These are phyloP conservation scores for Harmothoe impar DNA, from an alignment of 2,888 invertebrate species.

Conservation along the genomic window DNA sequence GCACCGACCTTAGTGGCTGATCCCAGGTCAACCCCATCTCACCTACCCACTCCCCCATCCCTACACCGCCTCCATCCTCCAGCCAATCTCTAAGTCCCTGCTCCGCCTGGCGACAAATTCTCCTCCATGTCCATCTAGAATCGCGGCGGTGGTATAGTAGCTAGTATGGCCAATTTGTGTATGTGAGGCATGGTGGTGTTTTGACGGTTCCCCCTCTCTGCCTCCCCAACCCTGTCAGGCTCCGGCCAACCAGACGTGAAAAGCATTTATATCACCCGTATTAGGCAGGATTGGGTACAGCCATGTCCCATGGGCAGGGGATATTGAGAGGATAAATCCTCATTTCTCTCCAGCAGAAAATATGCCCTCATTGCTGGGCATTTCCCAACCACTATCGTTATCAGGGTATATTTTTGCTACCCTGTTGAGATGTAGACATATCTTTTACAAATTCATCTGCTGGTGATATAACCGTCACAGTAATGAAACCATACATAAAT, in stretches of 20 bases:
- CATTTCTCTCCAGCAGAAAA: too few relatives aligned
- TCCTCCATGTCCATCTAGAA: too few relatives aligned
- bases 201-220: background rate
- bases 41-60: background rate
- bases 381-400: too few relatives aligned
- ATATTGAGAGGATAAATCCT: conserved; percentile 2
- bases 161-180: background rate
- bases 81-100: background rate
- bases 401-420: too few relatives aligned
- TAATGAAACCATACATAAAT: too few relatives aligned
- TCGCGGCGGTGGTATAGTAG: background rate
- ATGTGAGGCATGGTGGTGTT: background rate
- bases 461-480: too few relatives aligned
- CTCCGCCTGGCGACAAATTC: background rate
- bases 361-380: too few relatives aligned
- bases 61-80: background rate
- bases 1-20: background rate
- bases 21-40: background rate
- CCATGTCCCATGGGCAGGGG: background rate
- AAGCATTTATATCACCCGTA: conserved; percentile 5
- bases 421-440: too few relatives aligned
- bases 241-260: background rate
- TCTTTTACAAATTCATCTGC: too few relatives aligned
- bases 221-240: background rate
- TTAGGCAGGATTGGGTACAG: background rate